Evolutionary conservation across 1,140 invertebrate genomes (phyloP).

Genomic region (Caenorhabditis inopinata): DNA sequence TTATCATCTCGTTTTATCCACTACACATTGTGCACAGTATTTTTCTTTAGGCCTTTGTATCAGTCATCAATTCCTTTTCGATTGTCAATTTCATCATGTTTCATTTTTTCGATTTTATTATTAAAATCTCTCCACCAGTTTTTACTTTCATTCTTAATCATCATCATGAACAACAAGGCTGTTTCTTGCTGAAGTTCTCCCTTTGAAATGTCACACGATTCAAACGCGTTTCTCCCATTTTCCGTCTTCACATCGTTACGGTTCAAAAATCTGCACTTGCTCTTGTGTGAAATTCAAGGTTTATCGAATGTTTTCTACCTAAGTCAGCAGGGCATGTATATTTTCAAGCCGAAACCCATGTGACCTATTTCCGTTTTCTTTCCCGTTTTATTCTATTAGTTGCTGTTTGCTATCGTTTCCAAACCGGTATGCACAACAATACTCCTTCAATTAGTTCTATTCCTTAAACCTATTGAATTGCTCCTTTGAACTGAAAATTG

Average conservation of each 20-base stretch:
- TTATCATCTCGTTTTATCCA: background rate
- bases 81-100: too few species aligned
- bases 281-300: too few species aligned
- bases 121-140: background rate
- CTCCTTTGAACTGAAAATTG: background rate
- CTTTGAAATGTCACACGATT: background rate
- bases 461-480: too few species aligned
- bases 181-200: background rate
- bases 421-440: slow-evolving; percentile 14
- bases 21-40: slow-evolving; percentile 4
- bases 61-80: background rate
- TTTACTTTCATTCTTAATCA: slow-evolving; percentile 12
- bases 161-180: slow-evolving; percentile 17
- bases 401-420: background rate
- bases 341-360: background rate
- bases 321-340: too few species aligned
- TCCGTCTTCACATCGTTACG: too few species aligned
- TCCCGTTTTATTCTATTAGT: background rate
- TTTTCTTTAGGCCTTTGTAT: background rate
- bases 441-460: background rate
- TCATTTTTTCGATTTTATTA: too few species aligned
- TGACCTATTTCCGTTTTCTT: background rate
- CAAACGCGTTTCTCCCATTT: background rate
- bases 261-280: too few species aligned
- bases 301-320: too few species aligned